phyloP scores from a whole-genome alignment of 2,797 vertebrate species.

The Chaetophractus vellerosus region DNA sequence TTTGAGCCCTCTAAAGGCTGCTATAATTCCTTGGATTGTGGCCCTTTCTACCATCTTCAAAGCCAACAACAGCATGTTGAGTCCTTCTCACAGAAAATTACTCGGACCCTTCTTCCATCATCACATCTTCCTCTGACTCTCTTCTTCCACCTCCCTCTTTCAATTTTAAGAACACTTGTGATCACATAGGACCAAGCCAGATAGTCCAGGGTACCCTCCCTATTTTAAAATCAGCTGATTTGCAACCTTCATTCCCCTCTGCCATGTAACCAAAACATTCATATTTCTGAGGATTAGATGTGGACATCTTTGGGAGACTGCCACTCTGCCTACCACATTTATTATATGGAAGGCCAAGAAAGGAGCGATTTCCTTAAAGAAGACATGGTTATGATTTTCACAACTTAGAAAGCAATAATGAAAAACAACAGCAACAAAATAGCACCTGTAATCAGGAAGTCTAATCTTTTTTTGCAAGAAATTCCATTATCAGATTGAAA shows the following conservation, averaged over 20 bases:
- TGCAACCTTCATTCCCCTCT: not conserved
- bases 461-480: not conserved
- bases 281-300: not conserved
- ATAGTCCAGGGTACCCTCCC: not conserved
- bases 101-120: not conserved
- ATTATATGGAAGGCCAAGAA: not conserved
- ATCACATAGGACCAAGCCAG: not conserved
- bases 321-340: not conserved
- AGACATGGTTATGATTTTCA: not conserved
- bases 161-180: not conserved
- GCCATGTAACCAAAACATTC: not conserved
- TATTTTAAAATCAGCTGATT: not conserved
- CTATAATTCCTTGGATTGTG: not conserved
- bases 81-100: not conserved
- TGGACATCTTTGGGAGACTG: not conserved
- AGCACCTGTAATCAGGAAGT: not conserved
- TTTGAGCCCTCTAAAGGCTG: not conserved
- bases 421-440: not conserved
- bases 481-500: not conserved
- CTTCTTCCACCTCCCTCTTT: not conserved
- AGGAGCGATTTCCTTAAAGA: not conserved
- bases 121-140: not conserved
- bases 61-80: rapidly evolving
- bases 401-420: not conserved
- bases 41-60: not conserved